phyloP scores from a whole-genome alignment of 2,888 invertebrate genomes.

The Octonoba sinensis region DNA sequence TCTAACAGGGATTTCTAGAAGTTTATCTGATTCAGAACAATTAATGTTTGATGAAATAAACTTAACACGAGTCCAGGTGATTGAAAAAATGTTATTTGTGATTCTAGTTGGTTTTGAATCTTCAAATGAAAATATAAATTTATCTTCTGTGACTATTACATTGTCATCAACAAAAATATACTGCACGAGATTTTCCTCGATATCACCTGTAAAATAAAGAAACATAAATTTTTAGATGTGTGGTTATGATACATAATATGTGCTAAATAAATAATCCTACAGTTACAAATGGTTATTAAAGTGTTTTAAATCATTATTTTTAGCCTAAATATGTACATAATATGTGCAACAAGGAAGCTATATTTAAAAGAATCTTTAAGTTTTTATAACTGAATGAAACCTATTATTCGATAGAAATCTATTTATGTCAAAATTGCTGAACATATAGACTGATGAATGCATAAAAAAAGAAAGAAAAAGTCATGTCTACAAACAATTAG shows the following conservation, averaged over 20 bases:
- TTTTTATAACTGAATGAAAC: too few species aligned
- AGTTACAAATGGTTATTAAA: too few species aligned
- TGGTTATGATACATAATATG: background rate
- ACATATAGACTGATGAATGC: too few species aligned
- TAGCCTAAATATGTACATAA: too few species aligned
- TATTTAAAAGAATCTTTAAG: too few species aligned
- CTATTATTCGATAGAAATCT: too few species aligned
- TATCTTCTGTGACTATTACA: conserved; percentile 67
- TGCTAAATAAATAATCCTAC: too few species aligned
- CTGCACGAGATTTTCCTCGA: conserved; percentile 68
- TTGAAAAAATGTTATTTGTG: conserved; percentile 69
- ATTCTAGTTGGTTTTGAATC: conserved; percentile 70
- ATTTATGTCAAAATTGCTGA: too few species aligned
- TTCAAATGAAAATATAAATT: conserved; percentile 69
- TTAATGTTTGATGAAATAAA: conserved; percentile 68
- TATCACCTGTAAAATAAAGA: conserved; percentile 68
- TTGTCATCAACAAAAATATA: conserved; percentile 68
- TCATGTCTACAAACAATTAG: too few species aligned
- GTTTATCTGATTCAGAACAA: conserved; percentile 68
- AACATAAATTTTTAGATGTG: background rate
- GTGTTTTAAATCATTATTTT: too few species aligned
- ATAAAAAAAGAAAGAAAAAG: too few species aligned
- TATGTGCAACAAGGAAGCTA: too few species aligned
- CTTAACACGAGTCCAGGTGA: conserved; percentile 69
- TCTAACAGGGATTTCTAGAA: conserved; percentile 68